A percentile compares a stretch with the other conserved stretches of the same genome.
Conservation (phyloP, 2,113 vertebrate genomes). For the Lepidothrix coronata region DNA sequence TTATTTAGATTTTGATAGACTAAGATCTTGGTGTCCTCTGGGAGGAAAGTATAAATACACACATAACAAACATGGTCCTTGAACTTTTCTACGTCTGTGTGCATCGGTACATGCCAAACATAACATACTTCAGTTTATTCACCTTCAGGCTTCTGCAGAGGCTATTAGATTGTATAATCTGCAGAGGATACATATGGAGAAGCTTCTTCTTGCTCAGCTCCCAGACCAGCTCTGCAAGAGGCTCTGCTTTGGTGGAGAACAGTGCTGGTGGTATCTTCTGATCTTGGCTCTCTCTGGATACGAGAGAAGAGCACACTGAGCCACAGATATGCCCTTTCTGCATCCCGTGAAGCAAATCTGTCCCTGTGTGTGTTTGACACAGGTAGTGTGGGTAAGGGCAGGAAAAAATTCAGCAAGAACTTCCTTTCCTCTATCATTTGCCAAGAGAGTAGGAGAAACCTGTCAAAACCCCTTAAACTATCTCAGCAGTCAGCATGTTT, state of each 20-base stretch:
- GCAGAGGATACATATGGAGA: neutral
- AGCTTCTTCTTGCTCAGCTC: neutral
- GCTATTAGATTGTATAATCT: neutral
- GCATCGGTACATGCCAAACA: slow-evolving; percentile 5
- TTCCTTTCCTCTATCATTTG: neutral
- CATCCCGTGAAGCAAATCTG: neutral
- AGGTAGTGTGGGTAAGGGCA: neutral
- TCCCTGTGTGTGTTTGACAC: neutral
- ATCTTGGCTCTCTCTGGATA: neutral
- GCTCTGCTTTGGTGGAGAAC: neutral
- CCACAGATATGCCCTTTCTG: neutral
- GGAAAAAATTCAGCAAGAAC: neutral
- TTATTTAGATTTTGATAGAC: slow-evolving; percentile 29
- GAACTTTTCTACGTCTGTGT: slow-evolving; percentile 29
- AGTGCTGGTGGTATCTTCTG: neutral
- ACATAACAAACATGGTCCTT: slow-evolving; percentile 23
- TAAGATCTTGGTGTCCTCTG: neutral
- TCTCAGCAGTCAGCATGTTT: neutral
- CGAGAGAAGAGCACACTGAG: neutral
- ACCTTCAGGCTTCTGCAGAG: slow-evolving; percentile 1
- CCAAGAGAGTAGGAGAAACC: neutral
- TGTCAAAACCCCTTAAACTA: neutral
- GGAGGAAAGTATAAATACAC: slow-evolving; percentile 36
- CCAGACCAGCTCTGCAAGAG: neutral
- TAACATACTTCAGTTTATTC: neutral